These are phyloP conservation scores for Arion vulgaris DNA, from an alignment of 1,140 invertebrate species.

Conservation along the genomic window DNA sequence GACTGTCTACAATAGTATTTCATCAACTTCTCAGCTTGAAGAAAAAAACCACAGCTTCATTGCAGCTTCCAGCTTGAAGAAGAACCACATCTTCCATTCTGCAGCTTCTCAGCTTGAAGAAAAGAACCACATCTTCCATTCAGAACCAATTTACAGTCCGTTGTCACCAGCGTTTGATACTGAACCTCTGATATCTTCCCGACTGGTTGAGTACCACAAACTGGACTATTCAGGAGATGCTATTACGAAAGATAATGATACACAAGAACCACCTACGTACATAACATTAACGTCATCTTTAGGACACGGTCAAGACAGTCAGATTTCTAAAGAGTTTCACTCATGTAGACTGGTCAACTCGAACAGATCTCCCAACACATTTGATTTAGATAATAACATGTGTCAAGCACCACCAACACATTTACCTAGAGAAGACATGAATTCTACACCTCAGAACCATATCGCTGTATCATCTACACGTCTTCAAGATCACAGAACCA, in stretches of 20 bases:
- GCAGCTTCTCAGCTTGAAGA: neutral
- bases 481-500: neutral
- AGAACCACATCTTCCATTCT: neutral
- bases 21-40: neutral
- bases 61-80: no score
- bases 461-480: neutral
- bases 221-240: neutral
- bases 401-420: neutral
- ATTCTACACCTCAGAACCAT: neutral
- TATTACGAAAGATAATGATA: neutral
- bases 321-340: neutral
- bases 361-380: neutral
- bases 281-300: constrained; percentile 21
- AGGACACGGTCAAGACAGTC: neutral
- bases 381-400: constrained; percentile 14
- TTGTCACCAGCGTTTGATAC: neutral
- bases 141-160: neutral
- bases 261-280: constrained; percentile 17
- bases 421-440: neutral
- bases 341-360: constrained; percentile 2
- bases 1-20: neutral
- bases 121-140: neutral
- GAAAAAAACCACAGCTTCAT: no score
- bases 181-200: neutral
- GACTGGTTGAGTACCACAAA: neutral